Evolutionary conservation across 1,140 invertebrate species (phyloP).

Genomic region (Scaptodrosophila lebanonensis): DNA sequence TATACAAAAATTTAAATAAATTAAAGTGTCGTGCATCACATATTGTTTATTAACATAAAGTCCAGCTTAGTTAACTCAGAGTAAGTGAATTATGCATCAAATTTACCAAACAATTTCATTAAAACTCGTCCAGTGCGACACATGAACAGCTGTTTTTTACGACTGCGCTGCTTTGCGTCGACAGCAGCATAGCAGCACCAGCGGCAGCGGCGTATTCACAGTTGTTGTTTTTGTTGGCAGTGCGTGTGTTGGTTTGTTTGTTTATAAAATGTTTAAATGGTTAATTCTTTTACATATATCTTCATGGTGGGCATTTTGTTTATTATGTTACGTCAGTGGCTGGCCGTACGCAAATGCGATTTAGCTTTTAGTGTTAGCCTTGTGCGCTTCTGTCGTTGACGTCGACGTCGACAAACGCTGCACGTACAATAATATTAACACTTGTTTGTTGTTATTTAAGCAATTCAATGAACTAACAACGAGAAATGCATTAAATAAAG

Average conservation of each 20-base stretch:
- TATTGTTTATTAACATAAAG: slow-evolving; percentile 15
- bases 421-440: no score
- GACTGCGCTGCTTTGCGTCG: slow-evolving; percentile 36
- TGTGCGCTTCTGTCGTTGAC: no score
- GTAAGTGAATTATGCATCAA: slow-evolving; percentile 17
- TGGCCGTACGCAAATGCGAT: neutral
- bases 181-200: no score
- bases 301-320: slow-evolving; percentile 12
- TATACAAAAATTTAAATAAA: slow-evolving; percentile 57
- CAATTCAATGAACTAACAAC: no score
- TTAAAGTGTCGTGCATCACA: slow-evolving; percentile 12
- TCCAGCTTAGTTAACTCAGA: neutral
- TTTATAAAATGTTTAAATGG: slow-evolving; percentile 34
- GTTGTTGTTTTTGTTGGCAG: slow-evolving; percentile 2
- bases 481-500: no score
- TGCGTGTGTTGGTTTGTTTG: slow-evolving; percentile 21
- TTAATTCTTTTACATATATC: slow-evolving; percentile 13
- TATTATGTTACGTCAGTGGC: slow-evolving; percentile 8
- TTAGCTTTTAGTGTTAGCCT: neutral
- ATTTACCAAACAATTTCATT: neutral
- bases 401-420: no score
- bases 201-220: no score
- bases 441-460: no score
- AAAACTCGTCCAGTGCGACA: slow-evolving; percentile 13
- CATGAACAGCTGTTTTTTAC: slow-evolving; percentile 55